Evolutionary conservation across 2,888 invertebrate species (phyloP).

Genomic region (Dolichopus griseipennis): DNA sequence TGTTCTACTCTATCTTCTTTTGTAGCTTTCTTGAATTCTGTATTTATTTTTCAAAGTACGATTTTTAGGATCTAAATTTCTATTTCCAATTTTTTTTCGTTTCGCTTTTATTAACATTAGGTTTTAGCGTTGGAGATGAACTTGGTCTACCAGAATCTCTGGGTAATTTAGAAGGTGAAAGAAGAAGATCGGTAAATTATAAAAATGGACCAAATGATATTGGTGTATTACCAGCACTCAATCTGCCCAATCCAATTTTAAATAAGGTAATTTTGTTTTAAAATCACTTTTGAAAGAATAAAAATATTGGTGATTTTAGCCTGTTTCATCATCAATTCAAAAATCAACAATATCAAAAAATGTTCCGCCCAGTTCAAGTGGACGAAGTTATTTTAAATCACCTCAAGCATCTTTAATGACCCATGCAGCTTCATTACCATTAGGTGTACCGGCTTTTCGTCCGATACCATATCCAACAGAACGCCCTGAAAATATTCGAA

Average conservation of each 20-base stretch:
- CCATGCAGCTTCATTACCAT: conserved; percentile 49
- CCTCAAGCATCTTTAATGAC: conserved; percentile 33
- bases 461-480: conserved; percentile 54
- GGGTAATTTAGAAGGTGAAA: conserved; percentile 64
- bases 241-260: conserved; percentile 22
- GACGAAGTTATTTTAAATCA: conserved; percentile 15
- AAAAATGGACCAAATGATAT: conserved; percentile 47
- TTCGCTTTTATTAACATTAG: conserved; percentile 40
- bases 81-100: too few species aligned
- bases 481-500: neutral
- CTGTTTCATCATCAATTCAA: conserved; percentile 18
- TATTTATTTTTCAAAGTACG: too few species aligned
- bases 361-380: neutral
- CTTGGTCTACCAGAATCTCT: conserved; percentile 75
- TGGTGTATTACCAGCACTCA: conserved; percentile 35
- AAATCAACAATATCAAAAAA: conserved; percentile 21
- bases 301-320: conserved; percentile 18
- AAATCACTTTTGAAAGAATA: conserved; percentile 8
- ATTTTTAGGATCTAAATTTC: too few species aligned
- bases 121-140: conserved; percentile 80
- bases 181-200: conserved; percentile 56
- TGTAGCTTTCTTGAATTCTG: too few species aligned
- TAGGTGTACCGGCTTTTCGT: conserved; percentile 68
- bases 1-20: too few species aligned
- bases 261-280: conserved; percentile 21